A percentile compares a stretch with the other conserved stretches of the same genome.
Conservation (phyloP, 2,888 invertebrate genomes). For the Antheraea yamamai region DNA sequence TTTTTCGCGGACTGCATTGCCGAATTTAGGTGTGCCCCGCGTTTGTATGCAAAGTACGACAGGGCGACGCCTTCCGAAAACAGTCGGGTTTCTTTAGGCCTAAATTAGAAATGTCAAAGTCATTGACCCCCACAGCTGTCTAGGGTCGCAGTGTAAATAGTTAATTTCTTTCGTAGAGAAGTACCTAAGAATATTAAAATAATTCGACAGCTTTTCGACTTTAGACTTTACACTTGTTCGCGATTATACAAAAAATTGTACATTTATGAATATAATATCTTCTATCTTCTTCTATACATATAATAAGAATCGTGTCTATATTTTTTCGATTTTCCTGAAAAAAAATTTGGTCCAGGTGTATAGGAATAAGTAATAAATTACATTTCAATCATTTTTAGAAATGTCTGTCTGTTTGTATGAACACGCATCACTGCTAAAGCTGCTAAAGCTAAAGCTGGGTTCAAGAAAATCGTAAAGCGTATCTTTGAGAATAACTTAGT, state of each 20-base stretch:
- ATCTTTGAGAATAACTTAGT: too few relatives aligned
- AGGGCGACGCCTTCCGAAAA: constrained; percentile 28
- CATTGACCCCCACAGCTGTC: constrained; percentile 45
- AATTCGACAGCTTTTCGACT: not conserved
- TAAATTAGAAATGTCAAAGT: constrained; percentile 61
- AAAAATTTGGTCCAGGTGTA: too few relatives aligned
- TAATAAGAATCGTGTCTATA: too few relatives aligned
- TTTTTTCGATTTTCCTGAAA: too few relatives aligned
- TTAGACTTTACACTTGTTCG: not conserved
- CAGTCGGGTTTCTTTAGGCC: constrained; percentile 40
- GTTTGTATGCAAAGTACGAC: constrained; percentile 27
- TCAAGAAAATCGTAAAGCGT: too few relatives aligned
- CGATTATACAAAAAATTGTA: not conserved
- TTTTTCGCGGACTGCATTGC: constrained; percentile 42
- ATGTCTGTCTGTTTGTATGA: too few relatives aligned
- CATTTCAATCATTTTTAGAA: too few relatives aligned
- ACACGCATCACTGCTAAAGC: too few relatives aligned
- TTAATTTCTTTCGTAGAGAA: not conserved
- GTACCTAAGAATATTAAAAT: not conserved
- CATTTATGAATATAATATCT: too few relatives aligned
- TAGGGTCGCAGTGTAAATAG: constrained; percentile 34
- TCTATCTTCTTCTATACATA: too few relatives aligned
- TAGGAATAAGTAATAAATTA: too few relatives aligned
- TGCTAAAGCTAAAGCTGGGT: too few relatives aligned
- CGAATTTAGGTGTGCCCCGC: constrained; percentile 32